Conservation (phyloP, 2,888 invertebrate genomes). For the Helobdella robusta region DNA sequence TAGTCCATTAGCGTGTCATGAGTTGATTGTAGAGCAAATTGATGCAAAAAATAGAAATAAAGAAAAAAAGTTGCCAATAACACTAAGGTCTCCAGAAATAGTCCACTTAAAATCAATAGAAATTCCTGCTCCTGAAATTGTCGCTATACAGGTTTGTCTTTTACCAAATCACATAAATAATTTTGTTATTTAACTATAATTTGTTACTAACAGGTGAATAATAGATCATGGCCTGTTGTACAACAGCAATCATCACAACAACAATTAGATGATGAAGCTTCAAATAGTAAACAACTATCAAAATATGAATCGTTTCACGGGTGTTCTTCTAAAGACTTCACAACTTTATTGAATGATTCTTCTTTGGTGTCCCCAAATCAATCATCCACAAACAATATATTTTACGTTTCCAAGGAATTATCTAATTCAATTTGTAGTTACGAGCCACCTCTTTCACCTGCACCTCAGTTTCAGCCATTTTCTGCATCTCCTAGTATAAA, state of each 20-base stretch:
- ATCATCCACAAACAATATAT: neutral
- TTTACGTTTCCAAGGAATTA: neutral
- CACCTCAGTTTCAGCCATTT: neutral
- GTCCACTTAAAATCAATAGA: neutral
- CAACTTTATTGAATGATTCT: neutral
- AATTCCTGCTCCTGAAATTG: conserved; percentile 45
- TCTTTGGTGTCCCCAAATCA: neutral
- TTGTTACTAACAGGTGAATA: neutral
- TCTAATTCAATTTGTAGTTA: neutral
- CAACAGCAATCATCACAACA: conserved; percentile 1
- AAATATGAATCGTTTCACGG: conserved; percentile 30
- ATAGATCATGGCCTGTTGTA: conserved; percentile 9
- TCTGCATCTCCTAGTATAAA: neutral
- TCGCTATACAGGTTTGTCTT: conserved; percentile 47
- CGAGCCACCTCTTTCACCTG: conserved; percentile 6
- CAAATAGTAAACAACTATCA: neutral
- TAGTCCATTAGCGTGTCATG: conserved; percentile 16
- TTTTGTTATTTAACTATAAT: too few relatives aligned
- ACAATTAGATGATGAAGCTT: neutral
- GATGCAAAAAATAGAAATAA: conserved; percentile 11
- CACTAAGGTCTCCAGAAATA: conserved; percentile 6
- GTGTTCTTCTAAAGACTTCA: conserved; percentile 27
- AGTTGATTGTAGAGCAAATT: conserved; percentile 22
- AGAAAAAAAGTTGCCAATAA: neutral
- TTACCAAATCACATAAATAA: too few relatives aligned